Evolutionary conservation across 1,140 invertebrate genomes (phyloP).

Genomic region (Heliconius himera): DNA sequence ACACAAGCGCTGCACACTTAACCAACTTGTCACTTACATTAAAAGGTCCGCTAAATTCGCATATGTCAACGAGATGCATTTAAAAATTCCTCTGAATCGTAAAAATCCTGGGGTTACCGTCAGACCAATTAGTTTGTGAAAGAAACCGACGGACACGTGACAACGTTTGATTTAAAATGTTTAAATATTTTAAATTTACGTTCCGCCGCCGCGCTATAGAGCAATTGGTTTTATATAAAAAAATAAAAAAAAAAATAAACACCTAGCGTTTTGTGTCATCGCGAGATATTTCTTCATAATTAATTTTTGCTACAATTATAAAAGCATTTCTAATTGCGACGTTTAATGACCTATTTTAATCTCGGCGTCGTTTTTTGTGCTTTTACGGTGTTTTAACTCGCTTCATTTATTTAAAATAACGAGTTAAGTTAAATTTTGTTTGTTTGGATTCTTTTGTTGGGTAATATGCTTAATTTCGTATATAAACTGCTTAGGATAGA

Average conservation of each 20-base stretch:
- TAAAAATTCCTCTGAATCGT: slow-evolving; percentile 60
- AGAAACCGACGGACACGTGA: slow-evolving; percentile 68
- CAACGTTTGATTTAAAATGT: slow-evolving; percentile 68
- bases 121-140: slow-evolving; percentile 78
- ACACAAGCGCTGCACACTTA: slow-evolving; percentile 36
- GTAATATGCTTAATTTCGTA: background rate
- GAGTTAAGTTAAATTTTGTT: background rate
- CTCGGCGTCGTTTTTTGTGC: slow-evolving; percentile 14
- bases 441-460: background rate
- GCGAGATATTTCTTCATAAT: slow-evolving; percentile 13
- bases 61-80: slow-evolving; percentile 63
- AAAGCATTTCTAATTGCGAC: slow-evolving; percentile 16
- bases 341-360: slow-evolving; percentile 34
- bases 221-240: slow-evolving; percentile 17
- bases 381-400: background rate
- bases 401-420: background rate
- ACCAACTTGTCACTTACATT: slow-evolving; percentile 59
- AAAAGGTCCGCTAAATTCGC: slow-evolving; percentile 56
- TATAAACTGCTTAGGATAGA: slow-evolving; percentile 34
- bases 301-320: slow-evolving; percentile 15
- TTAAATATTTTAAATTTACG: slow-evolving; percentile 53
- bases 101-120: slow-evolving; percentile 65
- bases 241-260: background rate
- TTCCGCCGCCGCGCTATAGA: slow-evolving; percentile 25
- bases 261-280: slow-evolving; percentile 8